These are phyloP conservation scores for Lepidurus couesii DNA, from an alignment of 1,140 invertebrate species.

Conservation along the genomic window DNA sequence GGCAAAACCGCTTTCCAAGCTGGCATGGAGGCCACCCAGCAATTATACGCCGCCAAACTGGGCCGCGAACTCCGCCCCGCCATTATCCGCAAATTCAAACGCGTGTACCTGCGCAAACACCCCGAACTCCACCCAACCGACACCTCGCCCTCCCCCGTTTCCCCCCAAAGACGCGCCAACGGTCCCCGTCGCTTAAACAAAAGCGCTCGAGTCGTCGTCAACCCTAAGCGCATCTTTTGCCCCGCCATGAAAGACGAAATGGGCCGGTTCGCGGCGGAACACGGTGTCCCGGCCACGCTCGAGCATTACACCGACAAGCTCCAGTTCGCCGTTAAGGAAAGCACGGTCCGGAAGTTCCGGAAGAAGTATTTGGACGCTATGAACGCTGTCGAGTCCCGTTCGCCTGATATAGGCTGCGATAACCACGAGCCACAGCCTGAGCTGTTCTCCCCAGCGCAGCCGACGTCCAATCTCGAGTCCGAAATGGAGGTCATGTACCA, in stretches of 20 bases:
- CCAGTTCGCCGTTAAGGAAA: constrained; percentile 42
- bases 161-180: background rate
- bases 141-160: background rate
- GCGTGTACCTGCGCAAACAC: constrained; percentile 39
- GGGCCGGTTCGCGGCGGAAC: constrained; percentile 41
- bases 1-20: constrained; percentile 42
- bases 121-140: constrained; percentile 34
- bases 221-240: constrained; percentile 23
- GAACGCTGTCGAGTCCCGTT: background rate
- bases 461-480: background rate
- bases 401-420: background rate
- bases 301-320: constrained; percentile 42
- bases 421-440: background rate
- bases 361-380: constrained; percentile 38
- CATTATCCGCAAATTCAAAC: constrained; percentile 44
- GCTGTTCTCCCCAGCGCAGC: background rate
- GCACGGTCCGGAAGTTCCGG: constrained; percentile 43
- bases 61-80: constrained; percentile 40
- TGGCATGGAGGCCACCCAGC: constrained; percentile 41
- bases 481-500: constrained; percentile 5
- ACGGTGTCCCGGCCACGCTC: constrained; percentile 40
- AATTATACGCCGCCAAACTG: constrained; percentile 41
- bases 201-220: background rate
- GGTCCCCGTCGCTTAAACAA: background rate
- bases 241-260: constrained; percentile 42